Evolutionary conservation across 2,797 vertebrate genomes (phyloP).

Genomic region (Poecilia velifera): DNA sequence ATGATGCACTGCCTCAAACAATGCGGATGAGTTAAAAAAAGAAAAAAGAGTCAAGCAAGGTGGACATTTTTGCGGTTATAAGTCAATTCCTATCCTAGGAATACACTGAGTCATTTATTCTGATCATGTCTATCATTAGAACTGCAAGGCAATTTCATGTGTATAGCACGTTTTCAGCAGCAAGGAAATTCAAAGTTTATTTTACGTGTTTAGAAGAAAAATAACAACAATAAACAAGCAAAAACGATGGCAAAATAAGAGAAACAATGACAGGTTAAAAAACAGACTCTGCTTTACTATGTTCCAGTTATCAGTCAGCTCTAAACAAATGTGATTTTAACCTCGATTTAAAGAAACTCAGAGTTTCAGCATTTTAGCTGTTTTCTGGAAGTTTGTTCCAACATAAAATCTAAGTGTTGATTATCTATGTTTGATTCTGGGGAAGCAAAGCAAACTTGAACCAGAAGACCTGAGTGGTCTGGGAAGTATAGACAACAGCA

Average conservation of each 20-base stretch:
- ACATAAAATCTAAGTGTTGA: too few species aligned
- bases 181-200: neutral
- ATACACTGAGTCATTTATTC: slow-evolving; percentile 8
- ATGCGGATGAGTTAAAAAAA: slow-evolving; percentile 35
- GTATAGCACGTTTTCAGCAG: neutral
- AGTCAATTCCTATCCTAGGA: slow-evolving; percentile 31
- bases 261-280: neutral
- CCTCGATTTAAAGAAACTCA: neutral
- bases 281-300: neutral
- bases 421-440: too few species aligned
- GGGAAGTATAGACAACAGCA: too few species aligned
- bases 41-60: neutral
- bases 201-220: neutral
- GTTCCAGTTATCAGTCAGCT: neutral
- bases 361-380: neutral
- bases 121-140: slow-evolving; percentile 23
- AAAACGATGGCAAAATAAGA: neutral
- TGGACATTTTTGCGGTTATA: slow-evolving; percentile 16
- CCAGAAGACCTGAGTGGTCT: too few species aligned
- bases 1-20: slow-evolving; percentile 34
- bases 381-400: neutral
- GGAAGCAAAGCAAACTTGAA: too few species aligned
- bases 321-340: neutral
- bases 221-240: neutral
- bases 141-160: slow-evolving; percentile 6